phyloP scores from a whole-genome alignment of 2,797 vertebrate species.

The Schizothorax lantsangensis region DNA sequence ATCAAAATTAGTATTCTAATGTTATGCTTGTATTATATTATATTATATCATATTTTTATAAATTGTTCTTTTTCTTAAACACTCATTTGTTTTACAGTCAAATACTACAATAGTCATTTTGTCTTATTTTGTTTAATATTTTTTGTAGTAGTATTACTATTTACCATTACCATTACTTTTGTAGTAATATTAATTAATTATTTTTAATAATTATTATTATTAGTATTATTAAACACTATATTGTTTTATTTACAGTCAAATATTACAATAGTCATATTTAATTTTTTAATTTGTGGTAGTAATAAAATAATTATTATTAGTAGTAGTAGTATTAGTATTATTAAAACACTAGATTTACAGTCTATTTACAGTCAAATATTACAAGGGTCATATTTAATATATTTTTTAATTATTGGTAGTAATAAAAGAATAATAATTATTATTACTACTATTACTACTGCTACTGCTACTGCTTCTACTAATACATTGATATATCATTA shows the following conservation, averaged over 20 bases:
- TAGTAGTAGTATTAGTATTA: too few relatives aligned
- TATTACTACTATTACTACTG: too few relatives aligned
- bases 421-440: background rate
- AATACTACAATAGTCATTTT: background rate
- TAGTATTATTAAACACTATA: background rate
- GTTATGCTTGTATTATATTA: background rate
- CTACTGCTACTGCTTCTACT: too few relatives aligned
- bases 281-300: background rate
- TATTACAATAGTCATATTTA: background rate
- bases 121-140: too few relatives aligned
- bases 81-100: background rate
- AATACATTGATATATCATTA: too few relatives aligned
- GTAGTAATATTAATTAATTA: background rate
- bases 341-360: too few relatives aligned
- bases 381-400: too few relatives aligned
- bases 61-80: background rate
- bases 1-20: background rate
- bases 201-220: background rate
- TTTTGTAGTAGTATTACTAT: background rate
- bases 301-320: too few relatives aligned
- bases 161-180: too few relatives aligned
- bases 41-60: background rate
- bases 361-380: background rate
- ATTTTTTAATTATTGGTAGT: too few relatives aligned
- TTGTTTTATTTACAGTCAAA: background rate